Evolutionary conservation across 2,888 invertebrate species (phyloP).

Genomic region (Malachius bipustulatus): DNA sequence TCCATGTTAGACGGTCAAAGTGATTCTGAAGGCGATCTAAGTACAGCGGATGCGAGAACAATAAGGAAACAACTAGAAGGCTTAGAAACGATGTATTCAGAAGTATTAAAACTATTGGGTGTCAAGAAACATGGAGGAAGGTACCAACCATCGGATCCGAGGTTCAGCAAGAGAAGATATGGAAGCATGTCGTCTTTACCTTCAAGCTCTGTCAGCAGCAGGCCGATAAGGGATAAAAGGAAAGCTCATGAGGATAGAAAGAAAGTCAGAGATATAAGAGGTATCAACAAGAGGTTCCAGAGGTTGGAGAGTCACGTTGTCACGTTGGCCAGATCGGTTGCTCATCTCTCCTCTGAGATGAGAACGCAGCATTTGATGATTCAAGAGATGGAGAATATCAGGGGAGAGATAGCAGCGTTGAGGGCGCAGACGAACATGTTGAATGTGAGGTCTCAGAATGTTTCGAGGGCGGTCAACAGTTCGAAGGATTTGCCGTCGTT

Average conservation of each 20-base stretch:
- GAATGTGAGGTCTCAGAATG: slow-evolving; percentile 53
- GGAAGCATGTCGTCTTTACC: slow-evolving; percentile 76
- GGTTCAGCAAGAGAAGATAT: slow-evolving; percentile 48
- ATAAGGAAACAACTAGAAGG: slow-evolving; percentile 72
- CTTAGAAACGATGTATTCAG: slow-evolving; percentile 77
- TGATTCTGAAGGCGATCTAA: slow-evolving; percentile 60
- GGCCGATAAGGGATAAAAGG: slow-evolving; percentile 61
- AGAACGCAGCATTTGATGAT: slow-evolving; percentile 78
- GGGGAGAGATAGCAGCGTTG: slow-evolving; percentile 68
- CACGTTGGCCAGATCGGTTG: slow-evolving; percentile 78
- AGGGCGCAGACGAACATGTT: slow-evolving; percentile 53
- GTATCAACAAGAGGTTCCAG: slow-evolving; percentile 78
- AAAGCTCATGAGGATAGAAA: slow-evolving; percentile 57
- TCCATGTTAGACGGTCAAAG: slow-evolving; percentile 61
- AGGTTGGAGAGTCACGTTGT: slow-evolving; percentile 84
- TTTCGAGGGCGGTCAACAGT: slow-evolving; percentile 42
- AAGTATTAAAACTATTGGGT: slow-evolving; percentile 56
- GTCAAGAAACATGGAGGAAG: slow-evolving; percentile 39
- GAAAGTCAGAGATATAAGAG: slow-evolving; percentile 58
- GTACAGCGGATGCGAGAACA: slow-evolving; percentile 63
- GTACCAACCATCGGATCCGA: slow-evolving; percentile 46
- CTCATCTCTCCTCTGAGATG: slow-evolving; percentile 85
- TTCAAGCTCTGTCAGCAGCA: slow-evolving; percentile 69
- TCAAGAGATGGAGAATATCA: slow-evolving; percentile 79
- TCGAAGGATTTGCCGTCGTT: slow-evolving; percentile 56